Base-by-base conservation (phyloP, 2,888 invertebrate genomes). In the Xanthia icteritia region DNA sequence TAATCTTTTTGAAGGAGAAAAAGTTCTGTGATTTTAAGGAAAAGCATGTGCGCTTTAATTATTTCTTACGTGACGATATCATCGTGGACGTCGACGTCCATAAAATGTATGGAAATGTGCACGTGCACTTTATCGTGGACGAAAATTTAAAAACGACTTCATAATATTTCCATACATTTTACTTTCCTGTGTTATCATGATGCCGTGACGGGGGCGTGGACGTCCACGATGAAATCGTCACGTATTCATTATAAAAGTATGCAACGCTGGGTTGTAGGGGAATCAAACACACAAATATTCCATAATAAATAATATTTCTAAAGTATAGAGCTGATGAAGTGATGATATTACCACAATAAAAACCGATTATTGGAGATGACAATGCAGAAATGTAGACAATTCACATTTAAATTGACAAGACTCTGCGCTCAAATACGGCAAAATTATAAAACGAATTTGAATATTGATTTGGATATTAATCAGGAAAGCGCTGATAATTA, bases 401-500 rank as follows among this genome's bases (percentile, higher is more conserved):
- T 42, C 42, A 42, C 42, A 9, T 42, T 42, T 9, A 42, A 42
- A 9, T 42, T 9, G 11, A 42, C 42, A 42, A 42, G 42, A 42
- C 23, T 45, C 45, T n/a, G 9, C 39, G 31, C 36, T 31, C 39
- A 31, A 56, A 65, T n/a, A 65, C 39, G 39, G 39, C 17, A 1
- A 27, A 27, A 64, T 64, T 56, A 23, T 45, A 13, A 75, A 65
- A 76, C 64, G 2, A 31, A 17, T 56, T 68, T 45, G 27, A 68
- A 20, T 31, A 61, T 39, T 23, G 6, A 23, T 51, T 17, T 20
- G 20, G 8, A 6, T 51, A 51, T 8, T 20, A 1, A 45, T 15
- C 45, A 56, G 31, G 56, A 78, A 71, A 70, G 11, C 2, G n/a
- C 23, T 9, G 27, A 42, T 68, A 58, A 51, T 58, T 31, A 70